These are phyloP conservation scores for Suillia variegata DNA, from an alignment of 2,888 invertebrate species.

Conservation along the genomic window DNA sequence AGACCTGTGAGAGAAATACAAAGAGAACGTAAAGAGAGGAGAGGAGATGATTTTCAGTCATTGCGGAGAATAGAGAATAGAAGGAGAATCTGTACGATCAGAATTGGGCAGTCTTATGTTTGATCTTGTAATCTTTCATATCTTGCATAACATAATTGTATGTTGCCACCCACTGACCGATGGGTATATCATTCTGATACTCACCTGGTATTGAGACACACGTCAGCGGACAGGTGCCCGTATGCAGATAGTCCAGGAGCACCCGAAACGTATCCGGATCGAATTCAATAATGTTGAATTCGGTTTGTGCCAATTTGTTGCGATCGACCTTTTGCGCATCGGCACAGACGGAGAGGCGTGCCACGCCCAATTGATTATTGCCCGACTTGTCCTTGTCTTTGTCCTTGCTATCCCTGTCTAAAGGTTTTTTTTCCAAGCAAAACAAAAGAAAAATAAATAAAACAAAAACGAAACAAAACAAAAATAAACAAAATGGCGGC, in stretches of 20 bases:
- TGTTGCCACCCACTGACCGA: no score
- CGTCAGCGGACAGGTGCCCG: constrained; percentile 88
- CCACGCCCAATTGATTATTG: constrained; percentile 77
- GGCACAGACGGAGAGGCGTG: constrained; percentile 88
- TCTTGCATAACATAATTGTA: no score
- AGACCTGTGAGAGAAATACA: constrained; percentile 60
- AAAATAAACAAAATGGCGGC: not conserved
- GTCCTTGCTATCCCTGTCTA: constrained; percentile 81
- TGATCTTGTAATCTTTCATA: no score
- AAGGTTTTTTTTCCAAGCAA: constrained; percentile 22
- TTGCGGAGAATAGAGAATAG: not conserved
- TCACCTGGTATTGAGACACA: constrained; percentile 88
- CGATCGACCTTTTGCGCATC: constrained; percentile 93
- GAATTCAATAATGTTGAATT: constrained; percentile 94
- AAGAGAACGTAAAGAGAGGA: not conserved
- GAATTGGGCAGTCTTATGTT: no score
- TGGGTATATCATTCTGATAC: no score
- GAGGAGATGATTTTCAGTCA: not conserved
- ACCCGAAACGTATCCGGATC: constrained; percentile 93
- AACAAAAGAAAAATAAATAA: constrained; percentile 9
- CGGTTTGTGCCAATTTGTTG: constrained; percentile 89
- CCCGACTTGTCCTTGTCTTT: constrained; percentile 80
- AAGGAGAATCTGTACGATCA: not conserved
- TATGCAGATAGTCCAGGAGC: constrained; percentile 88
- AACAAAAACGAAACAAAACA: not conserved